Evolutionary conservation across 1,140 invertebrate genomes (phyloP).

Genomic region (Phymorhynchus buccinoides): DNA sequence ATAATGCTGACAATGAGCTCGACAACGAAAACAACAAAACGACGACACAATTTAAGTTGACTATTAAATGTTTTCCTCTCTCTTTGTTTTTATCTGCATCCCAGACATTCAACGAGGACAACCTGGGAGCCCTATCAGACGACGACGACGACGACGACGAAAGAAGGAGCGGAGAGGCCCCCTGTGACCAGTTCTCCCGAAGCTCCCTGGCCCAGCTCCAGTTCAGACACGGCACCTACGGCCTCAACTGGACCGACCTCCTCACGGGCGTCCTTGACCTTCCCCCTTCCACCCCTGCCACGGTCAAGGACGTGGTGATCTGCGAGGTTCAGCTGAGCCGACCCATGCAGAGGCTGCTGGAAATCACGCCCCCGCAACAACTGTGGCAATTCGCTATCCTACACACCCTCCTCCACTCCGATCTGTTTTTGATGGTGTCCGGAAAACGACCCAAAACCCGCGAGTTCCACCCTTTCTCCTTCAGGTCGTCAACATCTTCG

Average conservation of each 20-base stretch:
- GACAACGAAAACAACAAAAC: no score
- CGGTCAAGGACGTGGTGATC: conserved; percentile 38
- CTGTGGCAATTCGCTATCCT: conserved; percentile 50
- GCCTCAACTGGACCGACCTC: conserved; percentile 48
- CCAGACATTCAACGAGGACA: conserved; percentile 28
- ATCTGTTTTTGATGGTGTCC: conserved; percentile 44
- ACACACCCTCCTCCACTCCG: conserved; percentile 50
- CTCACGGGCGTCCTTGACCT: conserved; percentile 42
- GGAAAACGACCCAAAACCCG: neutral
- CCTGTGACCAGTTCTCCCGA: conserved; percentile 17
- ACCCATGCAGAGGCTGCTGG: conserved; percentile 44
- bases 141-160: neutral
- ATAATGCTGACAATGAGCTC: no score
- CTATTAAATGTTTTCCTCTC: no score
- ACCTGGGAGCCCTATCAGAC: neutral
- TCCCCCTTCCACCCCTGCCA: conserved; percentile 2
- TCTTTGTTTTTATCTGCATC: no score
- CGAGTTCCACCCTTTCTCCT: neutral
- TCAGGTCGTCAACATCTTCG: neutral
- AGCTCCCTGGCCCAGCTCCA: conserved; percentile 40
- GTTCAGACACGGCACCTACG: conserved; percentile 39
- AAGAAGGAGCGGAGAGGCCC: no score
- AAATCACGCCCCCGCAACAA: conserved; percentile 46
- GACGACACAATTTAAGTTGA: no score
- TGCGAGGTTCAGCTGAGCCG: conserved; percentile 42